phyloP scores from a whole-genome alignment of 2,888 invertebrate genomes.

The Mongoloraphidia duomilia region DNA sequence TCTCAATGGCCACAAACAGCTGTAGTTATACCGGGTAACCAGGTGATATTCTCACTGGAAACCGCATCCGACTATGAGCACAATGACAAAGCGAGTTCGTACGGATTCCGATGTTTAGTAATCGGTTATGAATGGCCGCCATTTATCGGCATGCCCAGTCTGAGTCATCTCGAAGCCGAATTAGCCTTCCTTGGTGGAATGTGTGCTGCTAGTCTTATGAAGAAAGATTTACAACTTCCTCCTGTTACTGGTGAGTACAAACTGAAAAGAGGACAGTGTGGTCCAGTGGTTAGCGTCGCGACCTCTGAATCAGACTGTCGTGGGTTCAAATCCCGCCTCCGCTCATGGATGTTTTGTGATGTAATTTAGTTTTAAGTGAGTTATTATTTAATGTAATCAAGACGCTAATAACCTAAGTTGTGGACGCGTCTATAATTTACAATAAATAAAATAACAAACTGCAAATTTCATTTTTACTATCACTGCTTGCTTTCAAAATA shows the following conservation, averaged over 20 bases:
- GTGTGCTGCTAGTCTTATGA: constrained; percentile 81
- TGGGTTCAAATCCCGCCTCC: no score
- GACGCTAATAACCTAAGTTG: no score
- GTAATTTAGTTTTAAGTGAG: no score
- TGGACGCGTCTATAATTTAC: no score
- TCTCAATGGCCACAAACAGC: constrained; percentile 79
- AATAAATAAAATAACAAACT: no score
- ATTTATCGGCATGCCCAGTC: constrained; percentile 30
- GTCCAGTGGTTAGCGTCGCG: no score
- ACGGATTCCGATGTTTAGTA: constrained; percentile 66
- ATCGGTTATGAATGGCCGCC: constrained; percentile 69
- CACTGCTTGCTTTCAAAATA: neutral
- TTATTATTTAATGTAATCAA: no score
- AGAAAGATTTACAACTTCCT: constrained; percentile 59
- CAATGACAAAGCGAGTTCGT: constrained; percentile 69
- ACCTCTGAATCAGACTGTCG: no score
- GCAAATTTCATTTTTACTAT: neutral
- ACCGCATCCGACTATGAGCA: constrained; percentile 90
- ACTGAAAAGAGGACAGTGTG: no score
- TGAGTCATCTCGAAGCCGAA: constrained; percentile 76
- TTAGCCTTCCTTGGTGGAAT: constrained; percentile 80
- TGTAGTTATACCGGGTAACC: constrained; percentile 80
- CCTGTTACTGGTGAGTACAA: constrained; percentile 35
- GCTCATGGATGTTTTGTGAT: no score
- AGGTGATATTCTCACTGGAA: constrained; percentile 88